Evolutionary conservation across 2,888 invertebrate species (phyloP).

Genomic region (Lasioglossum vierecki): DNA sequence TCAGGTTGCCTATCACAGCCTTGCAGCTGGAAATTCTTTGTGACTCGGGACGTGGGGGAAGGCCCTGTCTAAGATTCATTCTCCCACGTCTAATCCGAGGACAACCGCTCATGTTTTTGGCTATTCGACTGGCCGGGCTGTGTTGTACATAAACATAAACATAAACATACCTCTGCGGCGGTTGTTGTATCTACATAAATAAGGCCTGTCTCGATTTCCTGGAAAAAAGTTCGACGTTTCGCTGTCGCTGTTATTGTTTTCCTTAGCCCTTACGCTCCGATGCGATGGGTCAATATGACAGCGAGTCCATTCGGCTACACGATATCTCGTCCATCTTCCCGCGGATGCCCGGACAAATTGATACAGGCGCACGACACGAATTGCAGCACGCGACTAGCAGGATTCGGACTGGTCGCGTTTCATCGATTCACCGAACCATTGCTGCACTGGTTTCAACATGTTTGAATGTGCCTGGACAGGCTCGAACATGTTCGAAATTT

Average conservation of each 20-base stretch:
- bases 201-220: slow-evolving; percentile 5
- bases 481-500: too few species aligned
- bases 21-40: too few species aligned
- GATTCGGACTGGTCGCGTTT: not conserved
- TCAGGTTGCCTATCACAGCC: too few species aligned
- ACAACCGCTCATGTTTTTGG: too few species aligned
- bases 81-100: too few species aligned
- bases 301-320: slow-evolving; percentile 17
- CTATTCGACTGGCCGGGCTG: too few species aligned
- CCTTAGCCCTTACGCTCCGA: slow-evolving; percentile 35
- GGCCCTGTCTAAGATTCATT: too few species aligned
- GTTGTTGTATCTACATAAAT: slow-evolving; percentile 47
- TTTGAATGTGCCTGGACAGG: not conserved
- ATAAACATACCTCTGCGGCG: not conserved
- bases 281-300: slow-evolving; percentile 41
- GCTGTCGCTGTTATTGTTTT: slow-evolving; percentile 4
- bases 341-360: slow-evolving; percentile 35
- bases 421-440: not conserved
- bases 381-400: not conserved
- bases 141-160: too few species aligned
- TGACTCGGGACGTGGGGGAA: too few species aligned
- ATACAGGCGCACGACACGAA: slow-evolving; percentile 26
- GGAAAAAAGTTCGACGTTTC: slow-evolving; percentile 20
- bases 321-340: slow-evolving; percentile 32
- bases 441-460: too few species aligned